Percentiles rank a stretch among this genome's conserved stretches.
Evolutionary conservation across 1,140 invertebrate genomes (phyloP).

Genomic region (Thaumatotibia leucotreta): DNA sequence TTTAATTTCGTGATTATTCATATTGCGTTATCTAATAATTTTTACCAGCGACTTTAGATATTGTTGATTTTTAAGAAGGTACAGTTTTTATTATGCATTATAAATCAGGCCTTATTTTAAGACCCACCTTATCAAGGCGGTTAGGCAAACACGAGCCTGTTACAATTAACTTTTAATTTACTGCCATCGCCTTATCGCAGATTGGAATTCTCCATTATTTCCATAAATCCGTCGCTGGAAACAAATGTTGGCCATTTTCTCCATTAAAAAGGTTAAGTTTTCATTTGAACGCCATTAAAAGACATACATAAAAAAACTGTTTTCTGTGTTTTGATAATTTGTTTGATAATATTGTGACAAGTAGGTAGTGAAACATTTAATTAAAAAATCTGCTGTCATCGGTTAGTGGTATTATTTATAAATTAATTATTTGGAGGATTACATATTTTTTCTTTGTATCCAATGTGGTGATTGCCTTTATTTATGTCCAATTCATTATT

Average conservation of each 20-base stretch:
- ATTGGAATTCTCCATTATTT: slow-evolving; percentile 30
- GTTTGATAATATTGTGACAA: too few species aligned
- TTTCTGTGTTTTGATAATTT: too few species aligned
- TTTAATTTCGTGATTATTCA: too few species aligned
- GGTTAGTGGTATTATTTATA: too few species aligned
- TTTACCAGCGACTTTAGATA: too few species aligned
- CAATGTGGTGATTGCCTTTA: too few species aligned
- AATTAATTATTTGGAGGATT: too few species aligned
- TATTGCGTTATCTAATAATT: too few species aligned
- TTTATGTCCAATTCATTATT: too few species aligned
- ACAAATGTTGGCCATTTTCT: slow-evolving; percentile 28
- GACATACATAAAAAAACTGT: not conserved
- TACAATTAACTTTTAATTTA: slow-evolving; percentile 49
- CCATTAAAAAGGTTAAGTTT: slow-evolving; percentile 9
- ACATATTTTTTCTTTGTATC: too few species aligned
- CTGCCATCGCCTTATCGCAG: slow-evolving; percentile 30
- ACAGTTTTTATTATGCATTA: not conserved
- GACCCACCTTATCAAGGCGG: slow-evolving; percentile 29
- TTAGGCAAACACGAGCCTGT: slow-evolving; percentile 38
- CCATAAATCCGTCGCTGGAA: slow-evolving; percentile 33
- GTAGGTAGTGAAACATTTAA: too few species aligned
- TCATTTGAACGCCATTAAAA: not conserved
- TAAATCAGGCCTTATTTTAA: slow-evolving; percentile 25
- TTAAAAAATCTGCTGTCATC: too few species aligned
- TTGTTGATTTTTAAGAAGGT: not conserved